Evolutionary conservation across 2,888 invertebrate species (phyloP).

Genomic region (Choristoneura rosaceana): DNA sequence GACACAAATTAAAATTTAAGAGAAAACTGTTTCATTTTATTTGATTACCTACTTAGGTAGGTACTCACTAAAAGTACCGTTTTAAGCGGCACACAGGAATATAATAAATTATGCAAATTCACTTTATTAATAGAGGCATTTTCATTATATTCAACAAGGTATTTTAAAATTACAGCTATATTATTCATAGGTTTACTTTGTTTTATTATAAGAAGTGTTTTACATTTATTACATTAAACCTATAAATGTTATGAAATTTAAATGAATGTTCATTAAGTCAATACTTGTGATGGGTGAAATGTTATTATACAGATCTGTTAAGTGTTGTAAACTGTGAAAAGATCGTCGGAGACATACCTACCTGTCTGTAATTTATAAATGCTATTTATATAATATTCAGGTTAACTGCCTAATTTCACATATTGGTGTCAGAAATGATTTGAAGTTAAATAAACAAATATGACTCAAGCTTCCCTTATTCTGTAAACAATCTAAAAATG

Average conservation of each 20-base stretch:
- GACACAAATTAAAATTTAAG: not conserved
- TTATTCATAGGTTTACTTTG: not conserved
- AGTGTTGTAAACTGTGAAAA: too few relatives aligned
- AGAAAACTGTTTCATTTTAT: not conserved
- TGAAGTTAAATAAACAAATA: too few relatives aligned
- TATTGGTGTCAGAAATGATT: too few relatives aligned
- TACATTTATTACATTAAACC: slow-evolving; percentile 58
- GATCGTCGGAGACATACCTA: not conserved
- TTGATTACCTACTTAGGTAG: too few relatives aligned
- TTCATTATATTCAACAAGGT: slow-evolving; percentile 1
- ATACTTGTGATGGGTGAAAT: not conserved
- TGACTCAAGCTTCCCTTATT: too few relatives aligned
- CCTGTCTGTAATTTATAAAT: too few relatives aligned
- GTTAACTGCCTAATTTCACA: too few relatives aligned
- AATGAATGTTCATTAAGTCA: slow-evolving; percentile 4
- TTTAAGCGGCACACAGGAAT: not conserved
- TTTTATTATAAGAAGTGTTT: slow-evolving; percentile 52
- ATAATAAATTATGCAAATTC: slow-evolving; percentile 1
- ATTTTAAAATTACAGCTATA: not conserved
- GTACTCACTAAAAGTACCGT: not conserved
- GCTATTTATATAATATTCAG: too few relatives aligned
- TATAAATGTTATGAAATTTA: slow-evolving; percentile 5
- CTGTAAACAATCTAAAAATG: too few relatives aligned
- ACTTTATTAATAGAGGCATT: not conserved
- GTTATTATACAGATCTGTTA: not conserved